Evolutionary conservation across 2,888 invertebrate species (phyloP).

Genomic region (Platyscelio sp.): DNA sequence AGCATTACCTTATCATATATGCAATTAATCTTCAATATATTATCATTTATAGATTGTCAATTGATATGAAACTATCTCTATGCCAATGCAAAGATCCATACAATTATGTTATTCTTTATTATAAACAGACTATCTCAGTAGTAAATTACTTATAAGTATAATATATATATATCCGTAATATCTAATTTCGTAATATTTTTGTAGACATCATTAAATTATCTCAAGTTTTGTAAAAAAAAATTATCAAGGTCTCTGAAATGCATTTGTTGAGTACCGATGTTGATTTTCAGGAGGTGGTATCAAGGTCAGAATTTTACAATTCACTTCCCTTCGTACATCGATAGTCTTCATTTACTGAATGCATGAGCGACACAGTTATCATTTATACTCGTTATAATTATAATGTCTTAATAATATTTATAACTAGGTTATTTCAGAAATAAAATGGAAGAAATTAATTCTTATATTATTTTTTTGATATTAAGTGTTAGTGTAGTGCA

Average conservation of each 20-base stretch:
- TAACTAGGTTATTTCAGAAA: too few species aligned
- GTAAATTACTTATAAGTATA: too few species aligned
- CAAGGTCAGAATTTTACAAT: conserved; percentile 66
- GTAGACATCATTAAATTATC: conserved; percentile 28
- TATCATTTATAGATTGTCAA: neutral
- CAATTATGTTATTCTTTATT: neutral
- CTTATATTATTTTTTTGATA: too few species aligned
- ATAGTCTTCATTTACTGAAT: conserved; percentile 56
- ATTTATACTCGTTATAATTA: too few species aligned
- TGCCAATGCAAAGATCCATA: neutral
- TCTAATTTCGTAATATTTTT: conserved; percentile 6
- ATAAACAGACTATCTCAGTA: too few species aligned
- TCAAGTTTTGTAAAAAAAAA: conserved; percentile 27
- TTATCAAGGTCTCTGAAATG: conserved; percentile 44
- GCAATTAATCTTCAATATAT: neutral
- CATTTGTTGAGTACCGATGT: conserved; percentile 51
- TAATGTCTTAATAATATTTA: too few species aligned
- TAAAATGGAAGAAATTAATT: too few species aligned
- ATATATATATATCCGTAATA: too few species aligned
- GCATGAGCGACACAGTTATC: conserved; percentile 41
- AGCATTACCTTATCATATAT: too few species aligned
- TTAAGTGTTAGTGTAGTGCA: too few species aligned
- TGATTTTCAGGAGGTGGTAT: conserved; percentile 66
- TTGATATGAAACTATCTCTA: neutral
- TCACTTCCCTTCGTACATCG: conserved; percentile 62